A percentile compares a stretch with the other conserved stretches of the same genome.
Evolutionary conservation across 1,140 invertebrate genomes (phyloP).

Genomic region (Ceratoteleas bidentatus): DNA sequence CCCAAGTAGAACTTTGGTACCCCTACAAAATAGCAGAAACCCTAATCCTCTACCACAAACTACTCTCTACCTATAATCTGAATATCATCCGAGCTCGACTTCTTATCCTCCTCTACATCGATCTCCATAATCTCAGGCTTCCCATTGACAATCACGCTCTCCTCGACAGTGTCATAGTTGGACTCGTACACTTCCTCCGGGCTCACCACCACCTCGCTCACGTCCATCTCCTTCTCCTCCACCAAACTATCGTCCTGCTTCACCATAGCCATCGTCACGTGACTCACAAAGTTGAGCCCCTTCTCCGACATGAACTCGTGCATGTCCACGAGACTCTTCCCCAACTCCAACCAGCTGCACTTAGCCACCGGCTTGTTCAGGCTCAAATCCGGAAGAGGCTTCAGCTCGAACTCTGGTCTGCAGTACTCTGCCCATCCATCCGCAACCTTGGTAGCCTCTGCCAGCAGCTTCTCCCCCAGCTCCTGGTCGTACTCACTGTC

Average conservation of each 20-base stretch:
- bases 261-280: conserved; percentile 17
- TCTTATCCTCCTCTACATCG: conserved; percentile 73
- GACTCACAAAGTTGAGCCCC: conserved; percentile 77
- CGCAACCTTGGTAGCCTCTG: conserved; percentile 85
- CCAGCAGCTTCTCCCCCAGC: conserved; percentile 83
- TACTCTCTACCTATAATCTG: conserved; percentile 67
- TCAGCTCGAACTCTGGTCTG: conserved; percentile 80
- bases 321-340: conserved; percentile 85
- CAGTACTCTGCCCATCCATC: conserved; percentile 83
- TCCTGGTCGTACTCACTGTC: conserved; percentile 83
- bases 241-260: conserved; percentile 63
- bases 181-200: conserved; percentile 62
- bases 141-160: conserved; percentile 54
- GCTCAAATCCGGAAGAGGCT: conserved; percentile 83
- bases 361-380: conserved; percentile 83
- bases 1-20: no score
- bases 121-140: conserved; percentile 67
- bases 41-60: no score
- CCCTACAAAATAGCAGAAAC: neutral
- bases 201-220: conserved; percentile 6
- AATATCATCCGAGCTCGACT: conserved; percentile 73
- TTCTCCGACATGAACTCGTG: conserved; percentile 85
- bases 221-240: conserved; percentile 38
- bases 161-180: conserved; percentile 70
- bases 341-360: conserved; percentile 86